A percentile compares a stretch with the other conserved stretches of the same genome.
These are phyloP conservation scores for Shinisaurus crocodilurus DNA, from an alignment of 2,113 vertebrate species.

Conservation along the genomic window DNA sequence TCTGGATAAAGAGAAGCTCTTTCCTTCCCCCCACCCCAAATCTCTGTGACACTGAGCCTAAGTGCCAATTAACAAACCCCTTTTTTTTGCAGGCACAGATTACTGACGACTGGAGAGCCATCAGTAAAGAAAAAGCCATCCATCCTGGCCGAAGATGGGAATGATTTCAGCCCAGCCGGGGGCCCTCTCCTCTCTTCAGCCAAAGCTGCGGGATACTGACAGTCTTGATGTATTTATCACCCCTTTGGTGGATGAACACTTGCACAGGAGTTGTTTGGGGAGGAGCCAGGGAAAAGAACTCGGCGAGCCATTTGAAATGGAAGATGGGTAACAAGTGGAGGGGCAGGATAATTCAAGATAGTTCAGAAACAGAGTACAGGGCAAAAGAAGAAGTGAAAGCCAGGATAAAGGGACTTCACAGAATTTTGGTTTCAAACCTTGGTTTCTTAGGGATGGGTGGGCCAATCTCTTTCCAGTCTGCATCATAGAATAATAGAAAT, in stretches of 20 bases:
- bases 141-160: constrained; percentile 46
- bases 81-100: constrained; percentile 15
- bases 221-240: constrained; percentile 58
- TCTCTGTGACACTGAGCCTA: background rate
- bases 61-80: constrained; percentile 19
- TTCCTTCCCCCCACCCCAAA: background rate
- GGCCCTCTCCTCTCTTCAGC: constrained; percentile 28
- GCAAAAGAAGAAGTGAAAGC: background rate
- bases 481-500: too few species aligned
- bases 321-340: background rate
- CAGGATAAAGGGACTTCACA: background rate
- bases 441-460: background rate
- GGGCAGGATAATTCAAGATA: background rate
- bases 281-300: background rate
- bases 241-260: constrained; percentile 46
- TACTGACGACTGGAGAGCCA: constrained; percentile 51
- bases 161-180: constrained; percentile 37
- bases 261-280: background rate
- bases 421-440: background rate
- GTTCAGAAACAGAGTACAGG: background rate
- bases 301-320: constrained; percentile 23
- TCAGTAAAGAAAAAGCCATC: constrained; percentile 45
- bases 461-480: background rate
- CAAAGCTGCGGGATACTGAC: constrained; percentile 56
- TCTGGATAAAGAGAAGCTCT: constrained; percentile 8